Evolutionary conservation across 2,797 vertebrate genomes (phyloP).

Genomic region (Tenualosa ilisha): DNA sequence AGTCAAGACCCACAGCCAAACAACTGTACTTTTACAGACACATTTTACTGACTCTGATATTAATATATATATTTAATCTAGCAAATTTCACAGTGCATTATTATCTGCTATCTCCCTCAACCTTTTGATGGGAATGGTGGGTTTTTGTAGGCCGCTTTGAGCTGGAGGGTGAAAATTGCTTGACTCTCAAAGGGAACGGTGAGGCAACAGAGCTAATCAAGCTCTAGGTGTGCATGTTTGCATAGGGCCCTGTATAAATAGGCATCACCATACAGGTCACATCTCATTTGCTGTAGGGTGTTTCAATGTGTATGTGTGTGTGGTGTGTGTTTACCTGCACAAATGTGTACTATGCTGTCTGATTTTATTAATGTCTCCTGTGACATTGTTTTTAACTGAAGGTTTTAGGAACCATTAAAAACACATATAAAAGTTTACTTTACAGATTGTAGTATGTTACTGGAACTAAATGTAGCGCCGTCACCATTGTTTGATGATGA

Average conservation of each 20-base stretch:
- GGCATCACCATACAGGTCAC: slow-evolving; percentile 64
- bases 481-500: no score
- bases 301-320: slow-evolving; percentile 58
- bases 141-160: slow-evolving; percentile 54
- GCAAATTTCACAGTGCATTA: slow-evolving; percentile 71
- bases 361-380: neutral
- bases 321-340: neutral
- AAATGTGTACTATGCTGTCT: neutral
- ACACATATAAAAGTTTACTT: neutral
- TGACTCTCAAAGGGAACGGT: slow-evolving; percentile 60
- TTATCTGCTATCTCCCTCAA: slow-evolving; percentile 66
- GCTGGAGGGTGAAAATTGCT: slow-evolving; percentile 70
- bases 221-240: slow-evolving; percentile 61
- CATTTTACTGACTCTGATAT: neutral
- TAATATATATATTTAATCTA: neutral
- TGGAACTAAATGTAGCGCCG: no score
- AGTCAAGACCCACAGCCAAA: neutral
- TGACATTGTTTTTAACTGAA: neutral
- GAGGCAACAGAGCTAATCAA: slow-evolving; percentile 72
- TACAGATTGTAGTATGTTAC: neutral
- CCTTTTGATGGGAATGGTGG: slow-evolving; percentile 45
- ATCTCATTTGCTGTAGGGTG: slow-evolving; percentile 60
- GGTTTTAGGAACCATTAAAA: neutral
- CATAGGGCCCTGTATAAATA: slow-evolving; percentile 66
- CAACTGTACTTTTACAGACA: neutral